Conservation (phyloP, 2,888 invertebrate species). For the Hydroisotoma schaefferi region DNA sequence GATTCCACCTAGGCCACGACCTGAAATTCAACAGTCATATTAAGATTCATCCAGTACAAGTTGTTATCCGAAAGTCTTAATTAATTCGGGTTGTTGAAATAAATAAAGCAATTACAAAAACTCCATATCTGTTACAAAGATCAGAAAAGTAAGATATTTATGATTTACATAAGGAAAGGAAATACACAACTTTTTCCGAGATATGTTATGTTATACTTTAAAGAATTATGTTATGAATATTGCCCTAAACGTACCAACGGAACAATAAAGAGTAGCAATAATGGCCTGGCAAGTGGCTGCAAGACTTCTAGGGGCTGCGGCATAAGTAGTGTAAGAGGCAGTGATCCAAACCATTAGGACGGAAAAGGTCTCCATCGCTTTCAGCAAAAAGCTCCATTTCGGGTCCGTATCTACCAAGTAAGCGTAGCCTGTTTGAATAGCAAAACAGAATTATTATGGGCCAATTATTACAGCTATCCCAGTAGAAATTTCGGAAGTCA, state of each 20-base stretch:
- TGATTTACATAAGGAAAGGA: too few relatives aligned
- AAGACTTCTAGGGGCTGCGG: conserved; percentile 43
- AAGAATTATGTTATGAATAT: too few relatives aligned
- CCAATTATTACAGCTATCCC: too few relatives aligned
- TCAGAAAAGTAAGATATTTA: too few relatives aligned
- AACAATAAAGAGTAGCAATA: conserved; percentile 45
- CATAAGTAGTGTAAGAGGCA: conserved; percentile 43
- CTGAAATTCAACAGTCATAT: conserved; percentile 20
- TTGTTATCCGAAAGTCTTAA: too few relatives aligned
- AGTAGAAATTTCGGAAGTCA: too few relatives aligned
- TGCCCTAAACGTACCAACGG: conserved; percentile 40
- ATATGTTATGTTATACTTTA: too few relatives aligned
- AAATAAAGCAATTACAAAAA: too few relatives aligned
- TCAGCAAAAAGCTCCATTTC: conserved; percentile 42
- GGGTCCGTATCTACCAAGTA: conserved; percentile 36
- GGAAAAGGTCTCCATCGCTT: conserved; percentile 47
- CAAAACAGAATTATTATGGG: neutral
- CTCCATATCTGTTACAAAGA: too few relatives aligned
- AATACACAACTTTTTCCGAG: too few relatives aligned
- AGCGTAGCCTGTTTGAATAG: conserved; percentile 39
- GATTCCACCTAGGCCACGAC: conserved; percentile 45
- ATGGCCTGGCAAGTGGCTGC: conserved; percentile 46
- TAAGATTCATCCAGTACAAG: too few relatives aligned
- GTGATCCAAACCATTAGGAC: conserved; percentile 45
- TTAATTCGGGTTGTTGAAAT: too few relatives aligned